These are phyloP conservation scores for Pithys albifrons DNA, from an alignment of 2,113 vertebrate species.

Conservation along the genomic window DNA sequence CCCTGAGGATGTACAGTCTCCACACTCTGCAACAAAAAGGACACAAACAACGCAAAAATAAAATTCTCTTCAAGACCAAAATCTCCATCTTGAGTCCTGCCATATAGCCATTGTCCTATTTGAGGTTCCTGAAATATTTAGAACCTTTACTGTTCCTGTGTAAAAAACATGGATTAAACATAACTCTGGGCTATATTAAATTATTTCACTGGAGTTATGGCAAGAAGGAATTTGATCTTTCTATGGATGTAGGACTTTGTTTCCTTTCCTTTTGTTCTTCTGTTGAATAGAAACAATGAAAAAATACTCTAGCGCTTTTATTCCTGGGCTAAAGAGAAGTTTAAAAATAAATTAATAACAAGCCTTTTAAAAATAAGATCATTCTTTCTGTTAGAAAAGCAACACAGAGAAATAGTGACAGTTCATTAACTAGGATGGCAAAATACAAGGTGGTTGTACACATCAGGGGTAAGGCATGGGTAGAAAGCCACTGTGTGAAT, in stretches of 20 bases:
- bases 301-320: background rate
- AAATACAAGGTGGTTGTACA: background rate
- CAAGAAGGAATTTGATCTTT: background rate
- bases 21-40: background rate
- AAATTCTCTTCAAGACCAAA: background rate
- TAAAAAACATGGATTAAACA: background rate
- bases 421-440: background rate
- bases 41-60: background rate
- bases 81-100: background rate
- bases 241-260: background rate
- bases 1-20: background rate
- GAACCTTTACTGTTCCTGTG: background rate
- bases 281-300: background rate
- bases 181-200: background rate
- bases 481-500: background rate
- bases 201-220: background rate
- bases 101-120: fast-evolving
- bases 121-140: background rate
- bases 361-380: background rate
- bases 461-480: background rate
- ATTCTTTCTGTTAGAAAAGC: background rate
- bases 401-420: background rate
- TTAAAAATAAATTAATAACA: background rate
- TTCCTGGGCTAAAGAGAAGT: background rate
- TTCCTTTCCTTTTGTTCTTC: background rate